Evolutionary conservation across 1,140 invertebrate species (phyloP).

Genomic region (Cecropterus lyciades): DNA sequence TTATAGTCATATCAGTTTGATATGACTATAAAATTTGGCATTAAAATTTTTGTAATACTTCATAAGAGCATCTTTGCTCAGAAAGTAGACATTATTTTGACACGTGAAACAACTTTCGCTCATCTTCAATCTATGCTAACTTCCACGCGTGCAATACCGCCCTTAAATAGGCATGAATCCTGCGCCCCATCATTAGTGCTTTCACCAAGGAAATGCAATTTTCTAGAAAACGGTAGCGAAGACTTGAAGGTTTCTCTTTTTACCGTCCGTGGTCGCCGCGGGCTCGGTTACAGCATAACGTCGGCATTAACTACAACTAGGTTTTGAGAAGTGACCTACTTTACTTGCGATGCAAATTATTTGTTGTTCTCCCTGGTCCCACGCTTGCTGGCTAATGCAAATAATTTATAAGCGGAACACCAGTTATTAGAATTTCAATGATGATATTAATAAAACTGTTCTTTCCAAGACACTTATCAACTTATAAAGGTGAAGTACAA

Average conservation of each 20-base stretch:
- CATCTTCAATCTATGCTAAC: not conserved
- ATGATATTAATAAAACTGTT: too few species aligned
- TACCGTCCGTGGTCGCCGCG: constrained; percentile 65
- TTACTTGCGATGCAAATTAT: constrained; percentile 52
- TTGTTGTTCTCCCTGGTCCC: constrained; percentile 12
- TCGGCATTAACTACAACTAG: constrained; percentile 50
- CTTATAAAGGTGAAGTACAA: not conserved
- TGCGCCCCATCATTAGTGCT: constrained; percentile 74
- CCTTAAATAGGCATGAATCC: constrained; percentile 54
- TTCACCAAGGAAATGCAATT: constrained; percentile 80
- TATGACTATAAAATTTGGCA: too few species aligned
- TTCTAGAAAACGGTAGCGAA: constrained; percentile 82
- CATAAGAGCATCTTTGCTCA: too few species aligned
- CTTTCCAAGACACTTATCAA: too few species aligned
- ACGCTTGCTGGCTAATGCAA: constrained; percentile 30
- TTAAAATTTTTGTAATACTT: too few species aligned
- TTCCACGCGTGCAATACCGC: constrained; percentile 17
- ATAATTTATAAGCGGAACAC: constrained; percentile 14
- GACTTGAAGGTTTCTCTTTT: constrained; percentile 74
- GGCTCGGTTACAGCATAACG: constrained; percentile 71
- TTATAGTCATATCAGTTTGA: too few species aligned
- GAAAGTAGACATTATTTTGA: too few species aligned
- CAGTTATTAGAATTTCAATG: constrained; percentile 1
- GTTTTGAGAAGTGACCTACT: constrained; percentile 58
- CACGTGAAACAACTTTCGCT: not conserved